Base-by-base conservation (phyloP, 1,140 invertebrate genomes). In the Xylocopa sonorina region DNA sequence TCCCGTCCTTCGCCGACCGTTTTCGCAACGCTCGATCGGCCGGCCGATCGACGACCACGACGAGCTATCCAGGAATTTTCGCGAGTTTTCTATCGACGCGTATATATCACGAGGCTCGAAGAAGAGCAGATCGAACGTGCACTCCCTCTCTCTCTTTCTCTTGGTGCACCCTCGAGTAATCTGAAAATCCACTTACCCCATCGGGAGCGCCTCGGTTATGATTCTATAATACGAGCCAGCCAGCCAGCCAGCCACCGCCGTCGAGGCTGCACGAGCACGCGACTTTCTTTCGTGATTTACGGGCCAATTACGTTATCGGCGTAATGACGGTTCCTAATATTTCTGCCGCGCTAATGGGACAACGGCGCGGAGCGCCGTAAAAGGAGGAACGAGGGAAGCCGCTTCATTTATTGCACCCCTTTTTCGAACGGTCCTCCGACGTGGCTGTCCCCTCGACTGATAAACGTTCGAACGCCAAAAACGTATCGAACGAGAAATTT, bases 241-340 rank as follows among this genome's bases (percentile, higher is more conserved):
- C n/a, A n/a, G n/a, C n/a, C n/a, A n/a, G n/a, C n/a, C n/a, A n/a
- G 34, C 48, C 5, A 3, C 66, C 10, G 27, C 7, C 51, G 48
- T 14, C 41, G 53, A 67, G 32, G 57, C 58, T 34, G n/a, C n/a
- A n/a, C 51, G 21, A 38, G 43, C 79, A 82, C 83, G 66, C 75
- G 82, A 86, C 75, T 82, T 58, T 75, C 68, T 85, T 73, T 69
- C 62, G 48, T 80, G 71, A 86, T 85, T 85, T 85, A 85, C 73
- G 75, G 38, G 66, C 75, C n/a, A 82, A 86, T 86, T 86, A 82
- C 80, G 72, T 85, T 84, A 85, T 85, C 84, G 79, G 69, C 69
- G 51, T 85, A 78, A 82, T 48, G 69, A 78, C 64, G 79, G 53
- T 71, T 71, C 34, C 74, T 78, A 78, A 85, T 85, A 81, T 69